Evolutionary conservation across 2,888 invertebrate genomes (phyloP), one percentile per base, ranked within the genome.

Genomic region (Venusia cambrica): DNA sequence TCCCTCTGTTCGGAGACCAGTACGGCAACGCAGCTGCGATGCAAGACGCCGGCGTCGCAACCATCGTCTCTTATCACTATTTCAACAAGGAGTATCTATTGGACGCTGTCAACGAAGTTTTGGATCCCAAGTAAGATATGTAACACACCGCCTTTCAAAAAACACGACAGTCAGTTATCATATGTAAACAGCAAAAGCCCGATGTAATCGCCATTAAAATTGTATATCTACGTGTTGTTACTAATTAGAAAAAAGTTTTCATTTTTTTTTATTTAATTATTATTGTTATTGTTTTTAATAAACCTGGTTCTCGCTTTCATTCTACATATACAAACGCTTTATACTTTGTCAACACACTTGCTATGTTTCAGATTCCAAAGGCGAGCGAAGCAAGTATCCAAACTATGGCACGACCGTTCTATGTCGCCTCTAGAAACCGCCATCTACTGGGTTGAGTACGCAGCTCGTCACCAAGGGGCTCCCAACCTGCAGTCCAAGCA

Each of bases 1-100:
- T 93, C 14, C 93, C 93, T 2, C 84, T 93, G 26, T 93, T 91
- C 54, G 93, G 92, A 1, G 92, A 93, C 59, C 93, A 93, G 58
- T 90, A 89, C 42, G 87, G 90, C 0, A 93, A 93, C 59, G 91
- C 90, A 0, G 87, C 88, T 20, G 89, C 89, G 0, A 64, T 91
- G 2, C 87, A 89, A 54, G 90, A 90, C 26, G 88, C 88, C 4
- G 90, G 91, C 3, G 73, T 90, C 2, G 92, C 90, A 1, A 73
- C 88, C 1, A 77, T 90, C 3, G 72, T 93, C 1, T 62, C 88
- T 17, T 90, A 90, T 46, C 67, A 87, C 22, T 79, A 90, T 15
- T 76, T 92, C 19, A 88, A 78, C n/a, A 89, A 89, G 49, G 78
- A 89, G 18, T 79, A 69, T 25, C 73, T 93, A 10, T 60, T 85